These are phyloP conservation scores for Polydrusus cervinus DNA, from an alignment of 2,888 invertebrate genomes.

Conservation along the genomic window DNA sequence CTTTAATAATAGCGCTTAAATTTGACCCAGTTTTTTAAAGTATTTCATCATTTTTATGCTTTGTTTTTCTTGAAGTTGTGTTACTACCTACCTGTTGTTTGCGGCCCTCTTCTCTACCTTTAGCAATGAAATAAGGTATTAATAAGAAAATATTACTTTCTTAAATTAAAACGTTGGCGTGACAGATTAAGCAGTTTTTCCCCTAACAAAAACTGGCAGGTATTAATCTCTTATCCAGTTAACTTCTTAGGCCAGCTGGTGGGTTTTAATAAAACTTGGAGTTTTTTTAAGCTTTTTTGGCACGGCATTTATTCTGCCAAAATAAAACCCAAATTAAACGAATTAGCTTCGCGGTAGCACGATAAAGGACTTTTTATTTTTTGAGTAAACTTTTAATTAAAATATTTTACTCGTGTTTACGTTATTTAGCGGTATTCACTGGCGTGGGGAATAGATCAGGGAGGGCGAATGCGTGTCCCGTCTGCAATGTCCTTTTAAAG, in stretches of 20 bases:
- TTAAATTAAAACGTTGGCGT: not conserved
- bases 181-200: not conserved
- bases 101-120: not conserved
- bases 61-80: too few relatives aligned
- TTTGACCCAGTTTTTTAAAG: too few relatives aligned
- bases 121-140: not conserved
- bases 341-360: not conserved
- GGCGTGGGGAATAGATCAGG: not conserved
- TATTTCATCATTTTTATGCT: too few relatives aligned
- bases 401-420: not conserved
- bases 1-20: too few relatives aligned
- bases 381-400: constrained; percentile 2
- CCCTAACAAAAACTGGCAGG: not conserved
- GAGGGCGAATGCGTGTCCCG: not conserved
- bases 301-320: not conserved
- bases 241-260: not conserved
- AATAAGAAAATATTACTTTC: constrained; percentile 4
- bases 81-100: not conserved
- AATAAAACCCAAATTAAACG: constrained; percentile 7
- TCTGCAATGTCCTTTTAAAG: too few relatives aligned
- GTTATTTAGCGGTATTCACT: not conserved
- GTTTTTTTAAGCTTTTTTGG: constrained; percentile 2
- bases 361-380: constrained; percentile 7
- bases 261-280: constrained; percentile 11
- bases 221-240: constrained; percentile 1